Percentiles rank a stretch among this genome's conserved stretches.
Conservation (phyloP, 2,797 vertebrate species). For the Sebastes minor region DNA sequence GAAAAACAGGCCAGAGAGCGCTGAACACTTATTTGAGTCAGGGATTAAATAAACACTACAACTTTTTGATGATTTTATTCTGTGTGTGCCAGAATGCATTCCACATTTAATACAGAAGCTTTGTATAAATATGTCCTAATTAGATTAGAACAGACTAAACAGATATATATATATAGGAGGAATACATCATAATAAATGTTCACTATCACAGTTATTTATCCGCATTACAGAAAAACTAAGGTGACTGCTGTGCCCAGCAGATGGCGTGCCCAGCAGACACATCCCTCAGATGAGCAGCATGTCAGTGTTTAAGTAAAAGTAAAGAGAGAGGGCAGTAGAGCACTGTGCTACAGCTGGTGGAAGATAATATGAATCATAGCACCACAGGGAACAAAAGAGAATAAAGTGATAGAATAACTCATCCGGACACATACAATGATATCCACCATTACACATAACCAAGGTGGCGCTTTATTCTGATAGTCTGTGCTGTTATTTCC, state of each 20-base stretch:
- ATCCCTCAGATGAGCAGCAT: not conserved
- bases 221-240: not conserved
- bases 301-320: conserved; percentile 6
- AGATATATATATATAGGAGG: not conserved
- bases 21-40: conserved; percentile 11
- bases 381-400: not conserved
- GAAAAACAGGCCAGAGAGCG: conserved; percentile 32
- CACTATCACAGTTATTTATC: not conserved
- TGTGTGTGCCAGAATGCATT: not conserved
- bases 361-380: not conserved
- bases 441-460: conserved; percentile 22
- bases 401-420: conserved; percentile 22
- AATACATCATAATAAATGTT: not conserved
- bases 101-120: not conserved
- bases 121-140: not conserved
- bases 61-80: not conserved
- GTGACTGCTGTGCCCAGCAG: conserved; percentile 52
- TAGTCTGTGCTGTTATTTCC: conserved; percentile 7
- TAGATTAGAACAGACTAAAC: not conserved
- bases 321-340: conserved; percentile 67
- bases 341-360: conserved; percentile 10
- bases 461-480: not conserved
- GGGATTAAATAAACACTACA: conserved; percentile 7
- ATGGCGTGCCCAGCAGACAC: conserved; percentile 32
- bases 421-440: conserved; percentile 36